Percentiles rank a stretch among this genome's conserved stretches.
Evolutionary conservation across 2,888 invertebrate genomes (phyloP).

Genomic region (Anorthoa munda): DNA sequence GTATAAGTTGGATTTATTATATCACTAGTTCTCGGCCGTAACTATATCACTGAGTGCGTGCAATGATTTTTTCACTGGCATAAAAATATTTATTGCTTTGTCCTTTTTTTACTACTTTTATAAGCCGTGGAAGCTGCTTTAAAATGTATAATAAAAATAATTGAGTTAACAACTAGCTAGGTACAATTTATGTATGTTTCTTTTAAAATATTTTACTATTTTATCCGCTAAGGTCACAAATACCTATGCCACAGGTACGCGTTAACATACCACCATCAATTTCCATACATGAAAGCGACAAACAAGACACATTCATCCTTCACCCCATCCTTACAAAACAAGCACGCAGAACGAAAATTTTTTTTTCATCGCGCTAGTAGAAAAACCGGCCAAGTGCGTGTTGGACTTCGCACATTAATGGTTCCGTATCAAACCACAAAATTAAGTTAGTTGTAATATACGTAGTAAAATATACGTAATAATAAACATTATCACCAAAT

Average conservation of each 20-base stretch:
- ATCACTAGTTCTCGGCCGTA: slow-evolving; percentile 49
- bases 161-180: neutral
- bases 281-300: neutral
- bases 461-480: no score
- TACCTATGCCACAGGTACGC: neutral
- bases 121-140: neutral
- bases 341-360: slow-evolving; percentile 14
- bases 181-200: neutral
- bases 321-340: slow-evolving; percentile 6
- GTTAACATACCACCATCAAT: neutral
- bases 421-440: no score
- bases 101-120: slow-evolving; percentile 27
- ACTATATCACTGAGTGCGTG: slow-evolving; percentile 32
- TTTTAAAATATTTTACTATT: neutral
- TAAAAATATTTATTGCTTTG: slow-evolving; percentile 52
- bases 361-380: slow-evolving; percentile 2
- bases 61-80: slow-evolving; percentile 60
- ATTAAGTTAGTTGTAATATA: no score
- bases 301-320: slow-evolving; percentile 23
- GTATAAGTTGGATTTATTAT: slow-evolving; percentile 63
- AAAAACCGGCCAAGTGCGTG: no score
- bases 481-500: no score
- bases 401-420: no score
- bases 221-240: neutral
- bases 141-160: slow-evolving; percentile 2